Percentiles rank a stretch among this genome's conserved stretches.
These are phyloP conservation scores for Meloidogyne hapla DNA, from an alignment of 1,140 invertebrate genomes.

Conservation along the genomic window DNA sequence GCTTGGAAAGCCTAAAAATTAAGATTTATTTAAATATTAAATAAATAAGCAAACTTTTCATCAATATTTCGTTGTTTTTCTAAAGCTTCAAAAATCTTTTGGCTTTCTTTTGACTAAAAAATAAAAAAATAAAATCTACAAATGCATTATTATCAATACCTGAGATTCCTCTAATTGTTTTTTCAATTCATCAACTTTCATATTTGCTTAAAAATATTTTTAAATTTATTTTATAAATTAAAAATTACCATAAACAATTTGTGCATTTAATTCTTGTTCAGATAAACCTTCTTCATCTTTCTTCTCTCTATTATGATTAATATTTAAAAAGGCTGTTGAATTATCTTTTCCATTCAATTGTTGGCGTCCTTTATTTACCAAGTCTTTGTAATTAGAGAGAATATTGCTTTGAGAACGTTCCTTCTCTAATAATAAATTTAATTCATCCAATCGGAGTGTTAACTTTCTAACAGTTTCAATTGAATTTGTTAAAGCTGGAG, in stretches of 20 bases:
- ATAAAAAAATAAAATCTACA: neutral
- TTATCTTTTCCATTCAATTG: slow-evolving; percentile 67
- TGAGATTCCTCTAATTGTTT: slow-evolving; percentile 67
- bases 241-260: slow-evolving; percentile 57
- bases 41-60: slow-evolving; percentile 24
- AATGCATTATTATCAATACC: slow-evolving; percentile 29
- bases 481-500: slow-evolving; percentile 53
- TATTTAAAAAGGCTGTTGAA: slow-evolving; percentile 64
- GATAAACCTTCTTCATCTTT: slow-evolving; percentile 65
- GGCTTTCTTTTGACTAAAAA: neutral
- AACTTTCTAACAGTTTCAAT: slow-evolving; percentile 58
- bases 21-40: neutral
- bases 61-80: slow-evolving; percentile 53
- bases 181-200: slow-evolving; percentile 68
- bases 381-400: slow-evolving; percentile 66
- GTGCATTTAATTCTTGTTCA: slow-evolving; percentile 66
- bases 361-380: slow-evolving; percentile 66
- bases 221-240: neutral
- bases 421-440: slow-evolving; percentile 59
- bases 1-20: slow-evolving; percentile 12
- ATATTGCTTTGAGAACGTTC: slow-evolving; percentile 65
- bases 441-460: slow-evolving; percentile 52
- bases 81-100: slow-evolving; percentile 42
- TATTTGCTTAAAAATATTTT: slow-evolving; percentile 64
- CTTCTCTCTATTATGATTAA: slow-evolving; percentile 63